phyloP scores from a whole-genome alignment of 2,113 vertebrate genomes.

The Nycticryphes semicollaris region DNA sequence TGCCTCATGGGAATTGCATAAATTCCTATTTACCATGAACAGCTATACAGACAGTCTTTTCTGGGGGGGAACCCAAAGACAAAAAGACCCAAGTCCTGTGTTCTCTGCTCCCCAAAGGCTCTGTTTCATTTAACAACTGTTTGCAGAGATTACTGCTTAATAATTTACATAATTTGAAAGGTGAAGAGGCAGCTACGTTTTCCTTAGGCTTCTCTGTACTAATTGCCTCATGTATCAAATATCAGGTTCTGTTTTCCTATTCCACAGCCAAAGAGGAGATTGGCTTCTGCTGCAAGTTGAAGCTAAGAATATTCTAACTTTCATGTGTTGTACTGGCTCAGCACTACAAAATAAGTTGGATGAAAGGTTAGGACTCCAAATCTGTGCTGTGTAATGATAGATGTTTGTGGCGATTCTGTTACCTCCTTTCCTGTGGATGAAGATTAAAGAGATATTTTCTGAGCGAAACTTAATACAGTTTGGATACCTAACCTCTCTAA shows the following conservation, averaged over 20 bases:
- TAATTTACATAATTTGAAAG: not conserved
- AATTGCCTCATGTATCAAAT: not conserved
- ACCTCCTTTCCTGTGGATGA: not conserved
- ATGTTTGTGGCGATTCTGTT: not conserved
- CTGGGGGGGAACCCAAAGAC: too few species aligned
- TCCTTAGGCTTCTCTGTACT: not conserved
- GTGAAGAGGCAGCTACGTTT: not conserved
- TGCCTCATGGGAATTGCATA: not conserved
- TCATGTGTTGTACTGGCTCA: not conserved
- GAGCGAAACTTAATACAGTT: not conserved
- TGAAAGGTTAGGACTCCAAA: not conserved
- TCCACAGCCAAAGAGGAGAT: not conserved
- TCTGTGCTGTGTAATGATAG: not conserved
- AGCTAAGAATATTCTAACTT: not conserved
- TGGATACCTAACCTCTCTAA: not conserved
- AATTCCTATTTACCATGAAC: not conserved
- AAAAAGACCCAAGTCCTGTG: fast-evolving
- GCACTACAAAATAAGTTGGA: not conserved
- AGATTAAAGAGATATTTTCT: not conserved
- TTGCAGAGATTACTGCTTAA: not conserved
- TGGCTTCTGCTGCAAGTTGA: not conserved
- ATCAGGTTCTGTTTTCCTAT: fast-evolving
- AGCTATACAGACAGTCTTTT: not conserved
- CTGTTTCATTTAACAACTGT: not conserved
- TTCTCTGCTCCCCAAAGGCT: not conserved